These are phyloP conservation scores for Acarapis woodi DNA, from an alignment of 1,140 invertebrate species.

Conservation along the genomic window DNA sequence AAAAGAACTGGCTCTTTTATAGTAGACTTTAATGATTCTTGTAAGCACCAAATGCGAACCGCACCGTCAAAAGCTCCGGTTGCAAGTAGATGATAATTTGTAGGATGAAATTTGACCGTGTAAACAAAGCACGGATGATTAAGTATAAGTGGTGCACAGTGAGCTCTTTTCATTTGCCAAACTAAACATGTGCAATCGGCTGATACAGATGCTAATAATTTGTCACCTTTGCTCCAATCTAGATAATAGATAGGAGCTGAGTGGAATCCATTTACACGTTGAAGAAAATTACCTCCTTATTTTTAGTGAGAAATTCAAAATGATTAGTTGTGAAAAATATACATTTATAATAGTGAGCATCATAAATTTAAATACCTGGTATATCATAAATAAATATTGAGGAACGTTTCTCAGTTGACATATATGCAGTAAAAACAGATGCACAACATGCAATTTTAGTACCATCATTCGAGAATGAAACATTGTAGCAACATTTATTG, in stretches of 20 bases:
- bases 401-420: constrained; percentile 1
- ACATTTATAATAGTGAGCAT: too few relatives aligned
- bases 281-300: neutral
- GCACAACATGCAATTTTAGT: constrained; percentile 1
- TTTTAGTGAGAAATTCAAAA: too few relatives aligned
- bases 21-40: neutral
- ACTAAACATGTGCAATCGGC: constrained; percentile 28
- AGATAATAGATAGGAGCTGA: constrained; percentile 24
- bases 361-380: too few relatives aligned
- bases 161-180: constrained; percentile 24
- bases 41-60: constrained; percentile 24
- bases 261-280: constrained; percentile 3
- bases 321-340: too few relatives aligned
- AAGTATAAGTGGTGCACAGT: constrained; percentile 21
- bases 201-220: constrained; percentile 26
- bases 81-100: constrained; percentile 19
- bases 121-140: constrained; percentile 36
- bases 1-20: constrained; percentile 16
- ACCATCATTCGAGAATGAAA: constrained; percentile 1
- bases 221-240: constrained; percentile 26
- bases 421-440: constrained; percentile 3
- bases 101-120: constrained; percentile 24
- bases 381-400: constrained; percentile 4
- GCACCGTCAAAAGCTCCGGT: constrained; percentile 31
- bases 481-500: neutral